These are phyloP conservation scores for Ramazzottius varieornatus DNA, from an alignment of 2,888 invertebrate species.

Conservation along the genomic window DNA sequence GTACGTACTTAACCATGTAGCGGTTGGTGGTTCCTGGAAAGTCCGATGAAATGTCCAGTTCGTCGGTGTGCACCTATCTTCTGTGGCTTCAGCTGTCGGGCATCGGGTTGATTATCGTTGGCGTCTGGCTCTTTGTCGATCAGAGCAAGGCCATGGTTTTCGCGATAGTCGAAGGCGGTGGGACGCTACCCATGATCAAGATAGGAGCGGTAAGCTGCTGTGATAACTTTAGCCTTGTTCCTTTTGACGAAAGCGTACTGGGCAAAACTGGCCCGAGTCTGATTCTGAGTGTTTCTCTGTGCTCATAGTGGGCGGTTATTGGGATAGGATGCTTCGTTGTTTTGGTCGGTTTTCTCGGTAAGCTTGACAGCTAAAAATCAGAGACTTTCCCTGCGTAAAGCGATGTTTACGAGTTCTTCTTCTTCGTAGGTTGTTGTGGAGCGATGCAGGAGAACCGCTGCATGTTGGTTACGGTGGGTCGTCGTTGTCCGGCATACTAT, in stretches of 20 bases:
- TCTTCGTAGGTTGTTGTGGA: no score
- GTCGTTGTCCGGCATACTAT: background rate
- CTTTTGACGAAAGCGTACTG: no score
- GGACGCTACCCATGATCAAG: background rate
- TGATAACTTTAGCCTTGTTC: no score
- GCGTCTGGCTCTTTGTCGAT: background rate
- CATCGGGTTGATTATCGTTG: background rate
- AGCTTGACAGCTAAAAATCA: no score
- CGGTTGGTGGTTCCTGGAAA: no score
- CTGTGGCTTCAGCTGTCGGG: background rate
- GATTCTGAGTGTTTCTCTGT: no score
- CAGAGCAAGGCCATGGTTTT: background rate
- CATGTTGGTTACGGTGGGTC: constrained; percentile 25
- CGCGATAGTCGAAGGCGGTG: background rate
- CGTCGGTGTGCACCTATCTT: no score
- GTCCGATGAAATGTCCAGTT: no score
- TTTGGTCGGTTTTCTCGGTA: constrained; percentile 31
- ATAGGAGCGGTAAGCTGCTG: constrained; percentile 3
- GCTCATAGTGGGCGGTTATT: constrained; percentile 24
- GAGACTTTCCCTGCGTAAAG: no score
- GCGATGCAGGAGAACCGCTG: constrained; percentile 29
- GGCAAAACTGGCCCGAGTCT: no score
- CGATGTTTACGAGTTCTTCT: no score
- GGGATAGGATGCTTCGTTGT: constrained; percentile 29
- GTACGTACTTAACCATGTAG: background rate